These are phyloP conservation scores for Rhysida immarginata DNA, from an alignment of 1,140 invertebrate genomes.

Conservation along the genomic window DNA sequence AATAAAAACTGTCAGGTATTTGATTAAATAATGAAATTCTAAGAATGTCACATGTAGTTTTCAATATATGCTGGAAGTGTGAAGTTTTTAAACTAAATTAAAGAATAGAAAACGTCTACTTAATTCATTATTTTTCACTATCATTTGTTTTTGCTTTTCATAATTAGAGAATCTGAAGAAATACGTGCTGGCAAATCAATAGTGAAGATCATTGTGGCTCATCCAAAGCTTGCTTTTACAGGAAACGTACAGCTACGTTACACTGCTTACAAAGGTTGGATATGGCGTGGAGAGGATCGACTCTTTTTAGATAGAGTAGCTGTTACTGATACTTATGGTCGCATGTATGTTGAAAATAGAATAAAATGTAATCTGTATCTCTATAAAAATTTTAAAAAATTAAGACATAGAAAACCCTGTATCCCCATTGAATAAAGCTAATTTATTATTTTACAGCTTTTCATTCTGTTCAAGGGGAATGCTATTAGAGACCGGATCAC, in stretches of 20 bases:
- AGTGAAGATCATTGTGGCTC: constrained; percentile 67
- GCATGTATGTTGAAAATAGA: constrained; percentile 51
- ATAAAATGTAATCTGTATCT: too few relatives aligned
- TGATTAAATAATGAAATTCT: too few relatives aligned
- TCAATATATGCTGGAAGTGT: too few relatives aligned
- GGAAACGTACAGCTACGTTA: constrained; percentile 57
- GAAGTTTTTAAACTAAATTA: too few relatives aligned
- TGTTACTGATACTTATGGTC: constrained; percentile 68
- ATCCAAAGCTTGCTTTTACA: constrained; percentile 60
- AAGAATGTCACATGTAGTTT: too few relatives aligned
- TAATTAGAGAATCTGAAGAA: constrained; percentile 64
- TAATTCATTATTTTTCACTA: too few relatives aligned
- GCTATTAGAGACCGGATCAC: constrained; percentile 29
- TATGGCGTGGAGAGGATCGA: constrained; percentile 62
- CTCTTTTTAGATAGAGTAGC: constrained; percentile 60
- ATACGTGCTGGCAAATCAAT: constrained; percentile 53
- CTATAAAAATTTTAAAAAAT: constrained; percentile 2
- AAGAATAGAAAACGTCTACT: too few relatives aligned
- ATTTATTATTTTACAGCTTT: constrained; percentile 37
- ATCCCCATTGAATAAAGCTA: too few relatives aligned
- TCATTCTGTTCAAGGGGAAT: constrained; percentile 62
- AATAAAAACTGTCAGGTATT: too few relatives aligned
- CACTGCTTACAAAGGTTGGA: constrained; percentile 78
- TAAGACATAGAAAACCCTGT: neutral
- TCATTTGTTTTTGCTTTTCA: too few relatives aligned